Evolutionary conservation across 2,797 vertebrate species (phyloP).

Genomic region (Poecilia picta): DNA sequence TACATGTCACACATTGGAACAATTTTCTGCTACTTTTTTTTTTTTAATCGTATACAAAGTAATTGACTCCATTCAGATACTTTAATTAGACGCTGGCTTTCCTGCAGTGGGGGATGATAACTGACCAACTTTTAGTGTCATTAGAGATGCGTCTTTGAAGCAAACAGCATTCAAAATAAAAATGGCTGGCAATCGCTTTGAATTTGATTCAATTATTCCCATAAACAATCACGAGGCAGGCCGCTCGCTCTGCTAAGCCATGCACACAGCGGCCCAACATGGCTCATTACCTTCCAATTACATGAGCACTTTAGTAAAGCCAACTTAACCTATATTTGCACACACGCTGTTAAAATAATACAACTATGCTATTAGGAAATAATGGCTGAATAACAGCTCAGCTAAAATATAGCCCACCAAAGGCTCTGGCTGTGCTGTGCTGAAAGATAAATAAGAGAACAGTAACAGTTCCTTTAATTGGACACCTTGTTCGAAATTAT

Average conservation of each 20-base stretch:
- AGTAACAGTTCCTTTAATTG: constrained; percentile 4
- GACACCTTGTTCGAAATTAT: neutral
- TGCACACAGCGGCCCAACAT: neutral
- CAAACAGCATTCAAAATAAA: neutral
- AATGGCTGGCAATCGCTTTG: neutral
- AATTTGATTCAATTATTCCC: neutral
- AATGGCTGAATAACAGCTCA: neutral
- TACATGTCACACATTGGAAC: neutral
- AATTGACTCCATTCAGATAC: neutral
- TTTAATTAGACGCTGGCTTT: neutral
- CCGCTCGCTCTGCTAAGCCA: neutral
- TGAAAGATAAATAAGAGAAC: neutral
- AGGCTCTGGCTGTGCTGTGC: neutral
- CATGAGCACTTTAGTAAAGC: constrained; percentile 10
- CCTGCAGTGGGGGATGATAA: neutral
- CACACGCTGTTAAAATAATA: neutral
- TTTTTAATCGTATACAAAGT: too few species aligned
- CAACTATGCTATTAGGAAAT: constrained; percentile 7
- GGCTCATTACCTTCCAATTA: constrained; percentile 17
- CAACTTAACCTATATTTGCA: constrained; percentile 11
- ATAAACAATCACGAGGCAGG: constrained; percentile 1
- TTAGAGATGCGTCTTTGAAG: neutral
- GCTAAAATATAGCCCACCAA: neutral
- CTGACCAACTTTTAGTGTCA: neutral
- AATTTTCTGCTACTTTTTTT: neutral